Base-by-base conservation (phyloP, 2,888 invertebrate species). In the Clitarchus hookeri region DNA sequence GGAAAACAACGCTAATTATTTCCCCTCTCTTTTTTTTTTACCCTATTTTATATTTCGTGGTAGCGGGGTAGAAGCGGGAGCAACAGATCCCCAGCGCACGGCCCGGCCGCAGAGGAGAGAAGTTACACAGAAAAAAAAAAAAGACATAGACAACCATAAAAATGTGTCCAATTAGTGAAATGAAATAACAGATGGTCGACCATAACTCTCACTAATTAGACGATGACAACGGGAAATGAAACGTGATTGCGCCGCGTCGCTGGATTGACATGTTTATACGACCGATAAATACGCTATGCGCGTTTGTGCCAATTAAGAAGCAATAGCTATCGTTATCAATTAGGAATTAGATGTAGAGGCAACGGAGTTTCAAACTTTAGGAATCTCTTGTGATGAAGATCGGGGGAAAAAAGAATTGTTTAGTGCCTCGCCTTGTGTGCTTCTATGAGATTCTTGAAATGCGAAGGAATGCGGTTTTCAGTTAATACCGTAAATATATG, bases 111-210 rank as follows among this genome's bases (percentile, higher is more conserved):
- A 36, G 65, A n/a, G 65, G 65, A 65, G 65, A 8, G 36, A 36
- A 36, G 36, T 36, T 3, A 36, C 36, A 36, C 4, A 36, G 36
- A 36, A 36, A 36, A 36, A 36, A 36, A 36, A 36, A 36, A 36
- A 36, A 36, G 4, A 36, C 4, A 36, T 36, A 23, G n/a, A 65
- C 65, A 23, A 65, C 65, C 65, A 65, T 65, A 65, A 65, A 65
- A 65, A 65, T 65, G 65, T 65, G 65, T 65, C 65, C 65, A 65
- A 65, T 65, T 65, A 65, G 65, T 65, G 65, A 65, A 65, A 65
- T 65, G 19, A 65, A 65, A 65, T 65, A 65, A 65, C 65, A 65
- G 23, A 65, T n/a, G 19, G 65, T 65, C 23, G 65, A 23, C 65
- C 19, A 65, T 65, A 65, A 65, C 19, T 65, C 65, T 65, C 65